These are phyloP conservation scores for Drosophila stalkeri DNA, from an alignment of 2,888 invertebrate genomes.

Conservation along the genomic window DNA sequence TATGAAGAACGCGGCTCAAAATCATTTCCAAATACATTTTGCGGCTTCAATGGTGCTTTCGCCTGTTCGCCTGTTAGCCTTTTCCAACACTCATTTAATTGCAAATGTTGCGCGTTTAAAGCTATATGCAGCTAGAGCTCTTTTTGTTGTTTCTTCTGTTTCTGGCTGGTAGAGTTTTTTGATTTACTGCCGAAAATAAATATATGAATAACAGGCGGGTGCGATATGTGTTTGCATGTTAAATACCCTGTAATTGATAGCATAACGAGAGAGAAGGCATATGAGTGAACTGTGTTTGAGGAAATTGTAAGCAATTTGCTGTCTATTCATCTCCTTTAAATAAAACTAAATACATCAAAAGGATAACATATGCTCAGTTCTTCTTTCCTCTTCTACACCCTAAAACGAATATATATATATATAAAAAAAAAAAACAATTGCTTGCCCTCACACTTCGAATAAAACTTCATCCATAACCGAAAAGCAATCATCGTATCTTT, in stretches of 20 bases:
- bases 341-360: too few relatives aligned
- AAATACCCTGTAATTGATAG: slow-evolving; percentile 31
- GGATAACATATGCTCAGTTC: too few relatives aligned
- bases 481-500: too few relatives aligned
- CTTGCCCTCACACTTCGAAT: too few relatives aligned
- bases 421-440: too few relatives aligned
- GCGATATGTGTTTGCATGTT: slow-evolving; percentile 16
- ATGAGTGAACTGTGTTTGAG: background rate
- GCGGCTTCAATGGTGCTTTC: slow-evolving; percentile 26
- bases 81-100: slow-evolving; percentile 52
- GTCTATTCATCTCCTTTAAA: too few relatives aligned
- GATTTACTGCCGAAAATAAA: slow-evolving; percentile 56
- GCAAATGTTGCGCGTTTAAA: slow-evolving; percentile 56
- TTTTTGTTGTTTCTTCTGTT: slow-evolving; percentile 4
- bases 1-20: slow-evolving; percentile 52
- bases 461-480: too few relatives aligned
- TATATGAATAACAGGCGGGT: slow-evolving; percentile 29
- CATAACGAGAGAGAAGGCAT: background rate
- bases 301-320: background rate
- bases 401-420: too few relatives aligned
- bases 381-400: too few relatives aligned
- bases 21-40: slow-evolving; percentile 65
- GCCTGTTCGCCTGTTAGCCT: background rate
- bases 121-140: slow-evolving; percentile 9
- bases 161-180: slow-evolving; percentile 24